These are phyloP conservation scores for Aradophagus sp. DNA, from an alignment of 1,140 invertebrate genomes.

Conservation along the genomic window DNA sequence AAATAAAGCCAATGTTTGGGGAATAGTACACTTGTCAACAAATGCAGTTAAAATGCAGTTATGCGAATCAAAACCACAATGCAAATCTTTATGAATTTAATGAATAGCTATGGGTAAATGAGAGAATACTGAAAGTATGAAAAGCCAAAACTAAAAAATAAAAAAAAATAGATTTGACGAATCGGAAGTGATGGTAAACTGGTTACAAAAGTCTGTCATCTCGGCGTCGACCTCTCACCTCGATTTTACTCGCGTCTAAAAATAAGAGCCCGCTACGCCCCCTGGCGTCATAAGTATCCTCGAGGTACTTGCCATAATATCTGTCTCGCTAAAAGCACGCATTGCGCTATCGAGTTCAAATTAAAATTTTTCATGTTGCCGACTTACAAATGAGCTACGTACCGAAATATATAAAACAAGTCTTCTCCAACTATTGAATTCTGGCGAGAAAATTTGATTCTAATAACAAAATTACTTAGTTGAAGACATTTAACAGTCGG, in stretches of 20 bases:
- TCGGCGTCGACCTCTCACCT: slow-evolving; percentile 50
- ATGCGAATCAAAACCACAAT: too few relatives aligned
- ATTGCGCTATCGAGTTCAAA: slow-evolving; percentile 33
- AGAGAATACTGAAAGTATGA: too few relatives aligned
- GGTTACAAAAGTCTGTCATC: slow-evolving; percentile 33
- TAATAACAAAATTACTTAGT: too few relatives aligned
- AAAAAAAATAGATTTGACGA: not conserved
- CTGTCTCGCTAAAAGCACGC: slow-evolving; percentile 31
- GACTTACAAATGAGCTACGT: slow-evolving; percentile 1
- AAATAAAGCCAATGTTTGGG: too few relatives aligned
- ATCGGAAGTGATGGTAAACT: not conserved
- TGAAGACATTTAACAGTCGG: too few relatives aligned
- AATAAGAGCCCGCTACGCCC: slow-evolving; percentile 54
- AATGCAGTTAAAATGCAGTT: too few relatives aligned
- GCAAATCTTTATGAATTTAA: too few relatives aligned
- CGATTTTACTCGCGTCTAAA: slow-evolving; percentile 58
- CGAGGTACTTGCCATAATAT: slow-evolving; percentile 53
- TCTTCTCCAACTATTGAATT: not conserved
- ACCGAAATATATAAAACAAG: too few relatives aligned
- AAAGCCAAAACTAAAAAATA: too few relatives aligned
- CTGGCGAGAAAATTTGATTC: too few relatives aligned
- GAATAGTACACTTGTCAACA: too few relatives aligned
- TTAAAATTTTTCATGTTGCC: slow-evolving; percentile 24
- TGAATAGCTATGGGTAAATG: too few relatives aligned
- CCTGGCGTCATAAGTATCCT: slow-evolving; percentile 61